phyloP scores from a whole-genome alignment of 2,888 invertebrate genomes.

The Lydus trimaculatus region DNA sequence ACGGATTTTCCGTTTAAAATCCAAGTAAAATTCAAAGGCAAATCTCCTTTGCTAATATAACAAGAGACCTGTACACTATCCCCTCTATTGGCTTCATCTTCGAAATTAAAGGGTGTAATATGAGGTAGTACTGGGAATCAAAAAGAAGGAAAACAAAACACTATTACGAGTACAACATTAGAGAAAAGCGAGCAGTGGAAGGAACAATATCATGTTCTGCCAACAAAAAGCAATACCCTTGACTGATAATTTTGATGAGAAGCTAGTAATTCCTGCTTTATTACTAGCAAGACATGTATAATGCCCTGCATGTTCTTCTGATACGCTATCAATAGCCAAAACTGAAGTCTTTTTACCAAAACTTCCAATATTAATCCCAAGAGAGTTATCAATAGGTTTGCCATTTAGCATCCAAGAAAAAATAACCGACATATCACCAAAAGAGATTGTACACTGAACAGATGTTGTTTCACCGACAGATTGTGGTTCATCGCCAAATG shows the following conservation, averaged over 20 bases:
- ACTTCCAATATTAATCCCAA: conserved; percentile 64
- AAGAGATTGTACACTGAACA: conserved; percentile 67
- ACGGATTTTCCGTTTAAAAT: conserved; percentile 69
- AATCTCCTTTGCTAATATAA: conserved; percentile 77
- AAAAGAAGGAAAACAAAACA: background rate
- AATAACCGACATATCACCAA: conserved; percentile 80
- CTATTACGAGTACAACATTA: conserved; percentile 55
- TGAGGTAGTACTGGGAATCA: conserved; percentile 68
- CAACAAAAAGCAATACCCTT: conserved; percentile 49
- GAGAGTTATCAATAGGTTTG: conserved; percentile 63
- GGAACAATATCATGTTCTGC: conserved; percentile 74
- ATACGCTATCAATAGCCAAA: conserved; percentile 66
- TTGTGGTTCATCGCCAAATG: conserved; percentile 66
- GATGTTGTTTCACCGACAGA: conserved; percentile 66
- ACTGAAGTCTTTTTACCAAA: conserved; percentile 72
- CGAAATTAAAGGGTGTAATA: conserved; percentile 69
- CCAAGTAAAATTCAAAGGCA: conserved; percentile 80
- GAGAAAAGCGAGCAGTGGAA: conserved; percentile 74
- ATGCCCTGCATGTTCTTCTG: conserved; percentile 63
- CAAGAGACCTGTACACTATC: conserved; percentile 65
- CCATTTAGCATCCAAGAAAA: conserved; percentile 79
- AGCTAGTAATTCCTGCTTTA: conserved; percentile 44
- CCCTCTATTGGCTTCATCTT: conserved; percentile 57
- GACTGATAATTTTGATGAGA: conserved; percentile 58
- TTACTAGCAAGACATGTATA: conserved; percentile 65